Evolutionary conservation across 2,888 invertebrate species (phyloP).

Genomic region (Mesorhabditis spiculigera): DNA sequence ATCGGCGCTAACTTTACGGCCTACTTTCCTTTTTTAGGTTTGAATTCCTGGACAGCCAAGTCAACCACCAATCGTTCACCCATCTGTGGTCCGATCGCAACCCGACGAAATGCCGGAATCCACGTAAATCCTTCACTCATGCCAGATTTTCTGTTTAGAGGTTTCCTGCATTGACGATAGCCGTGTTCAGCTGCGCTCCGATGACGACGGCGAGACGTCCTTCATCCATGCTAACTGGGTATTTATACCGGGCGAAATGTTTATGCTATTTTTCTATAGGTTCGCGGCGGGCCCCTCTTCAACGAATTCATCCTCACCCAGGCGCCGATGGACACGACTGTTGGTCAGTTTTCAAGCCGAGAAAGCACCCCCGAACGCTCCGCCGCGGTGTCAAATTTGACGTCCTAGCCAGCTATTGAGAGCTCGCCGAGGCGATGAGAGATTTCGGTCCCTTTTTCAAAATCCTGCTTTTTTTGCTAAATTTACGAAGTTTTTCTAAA

Average conservation of each 20-base stretch:
- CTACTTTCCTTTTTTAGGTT: conserved; percentile 21
- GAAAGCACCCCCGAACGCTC: background rate
- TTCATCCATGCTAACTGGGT: conserved; percentile 55
- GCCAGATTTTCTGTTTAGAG: background rate
- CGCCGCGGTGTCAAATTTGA: too few relatives aligned
- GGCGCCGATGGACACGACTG: conserved; percentile 77
- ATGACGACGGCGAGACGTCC: conserved; percentile 16
- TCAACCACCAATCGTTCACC: conserved; percentile 53
- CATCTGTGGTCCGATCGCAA: conserved; percentile 45
- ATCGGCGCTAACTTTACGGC: background rate
- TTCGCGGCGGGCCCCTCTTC: conserved; percentile 41
- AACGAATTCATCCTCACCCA: conserved; percentile 91
- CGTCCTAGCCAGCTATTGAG: too few relatives aligned
- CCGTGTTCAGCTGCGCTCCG: background rate
- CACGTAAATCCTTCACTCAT: conserved; percentile 19
- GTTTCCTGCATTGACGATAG: background rate
- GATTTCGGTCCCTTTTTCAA: background rate
- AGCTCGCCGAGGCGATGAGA: background rate
- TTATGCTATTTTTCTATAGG: background rate
- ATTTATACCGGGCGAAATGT: conserved; percentile 4
- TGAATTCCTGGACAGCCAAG: conserved; percentile 55
- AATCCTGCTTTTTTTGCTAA: background rate
- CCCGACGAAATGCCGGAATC: conserved; percentile 41
- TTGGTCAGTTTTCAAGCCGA: conserved; percentile 62
- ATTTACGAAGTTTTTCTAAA: background rate